Percentiles rank a stretch among this genome's conserved stretches.
phyloP scores from a whole-genome alignment of 2,797 vertebrate genomes.

The Enteromius argenteus region DNA sequence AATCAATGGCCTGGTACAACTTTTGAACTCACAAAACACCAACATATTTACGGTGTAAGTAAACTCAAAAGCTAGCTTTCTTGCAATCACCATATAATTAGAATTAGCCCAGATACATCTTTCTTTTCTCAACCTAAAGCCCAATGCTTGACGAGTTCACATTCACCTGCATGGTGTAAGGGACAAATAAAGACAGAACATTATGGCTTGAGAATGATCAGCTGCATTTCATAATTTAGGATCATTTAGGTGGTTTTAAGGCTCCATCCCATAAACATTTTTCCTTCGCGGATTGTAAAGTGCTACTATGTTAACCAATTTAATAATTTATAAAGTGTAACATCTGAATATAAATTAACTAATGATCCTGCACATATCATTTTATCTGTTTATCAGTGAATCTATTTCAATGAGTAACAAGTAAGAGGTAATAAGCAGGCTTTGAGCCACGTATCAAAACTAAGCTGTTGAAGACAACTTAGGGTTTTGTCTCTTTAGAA shows the following conservation, averaged over 20 bases:
- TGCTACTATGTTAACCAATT: slow-evolving; percentile 73
- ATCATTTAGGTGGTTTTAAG: slow-evolving; percentile 42
- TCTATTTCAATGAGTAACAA: slow-evolving; percentile 15
- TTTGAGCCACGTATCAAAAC: slow-evolving; percentile 24
- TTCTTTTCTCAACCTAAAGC: slow-evolving; percentile 2
- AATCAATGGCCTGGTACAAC: slow-evolving; percentile 14
- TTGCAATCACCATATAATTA: not conserved
- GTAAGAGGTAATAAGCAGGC: slow-evolving; percentile 40
- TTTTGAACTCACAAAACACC: not conserved
- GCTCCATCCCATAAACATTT: slow-evolving; percentile 36
- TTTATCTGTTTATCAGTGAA: slow-evolving; percentile 22
- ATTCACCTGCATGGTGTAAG: not conserved
- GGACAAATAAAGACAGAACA: slow-evolving; percentile 17
- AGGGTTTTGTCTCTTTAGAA: slow-evolving; percentile 22
- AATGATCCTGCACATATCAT: slow-evolving; percentile 48
- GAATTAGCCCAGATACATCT: slow-evolving; percentile 11
- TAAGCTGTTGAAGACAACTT: slow-evolving; percentile 30
- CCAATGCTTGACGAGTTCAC: not conserved
- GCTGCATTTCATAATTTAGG: slow-evolving; percentile 42
- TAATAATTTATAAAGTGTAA: slow-evolving; percentile 55
- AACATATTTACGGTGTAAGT: not conserved
- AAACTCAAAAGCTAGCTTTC: not conserved
- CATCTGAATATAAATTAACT: slow-evolving; percentile 56
- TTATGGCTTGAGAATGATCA: slow-evolving; percentile 50
- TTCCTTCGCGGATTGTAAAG: slow-evolving; percentile 69